Evolutionary conservation across 2,797 vertebrate species (phyloP).

Genomic region (Urosaurus nigricauda): DNA sequence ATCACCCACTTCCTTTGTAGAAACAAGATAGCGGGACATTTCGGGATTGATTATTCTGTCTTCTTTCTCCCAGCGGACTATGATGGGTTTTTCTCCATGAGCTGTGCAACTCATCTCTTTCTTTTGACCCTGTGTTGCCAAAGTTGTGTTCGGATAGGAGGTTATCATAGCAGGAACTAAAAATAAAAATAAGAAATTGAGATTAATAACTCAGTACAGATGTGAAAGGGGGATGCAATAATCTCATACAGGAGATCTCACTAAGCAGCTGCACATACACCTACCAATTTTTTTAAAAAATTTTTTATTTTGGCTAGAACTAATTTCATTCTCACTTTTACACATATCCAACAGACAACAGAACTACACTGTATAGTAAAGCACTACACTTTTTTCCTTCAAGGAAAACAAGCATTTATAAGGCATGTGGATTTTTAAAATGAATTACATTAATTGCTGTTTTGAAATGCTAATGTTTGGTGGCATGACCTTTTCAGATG

Average conservation of each 20-base stretch:
- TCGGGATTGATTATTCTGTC: conserved; percentile 98
- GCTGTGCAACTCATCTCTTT: conserved; percentile 97
- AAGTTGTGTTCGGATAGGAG: conserved; percentile 96
- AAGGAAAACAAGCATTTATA: not conserved
- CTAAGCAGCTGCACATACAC: not conserved
- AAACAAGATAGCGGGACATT: conserved; percentile 96
- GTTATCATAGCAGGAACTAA: conserved; percentile 99
- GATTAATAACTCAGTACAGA: conserved; percentile 23
- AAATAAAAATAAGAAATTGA: conserved; percentile 52
- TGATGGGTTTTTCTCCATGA: conserved; percentile 97
- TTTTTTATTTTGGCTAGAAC: too few relatives aligned
- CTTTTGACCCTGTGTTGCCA: conserved; percentile 97
- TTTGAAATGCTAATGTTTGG: conserved; percentile 66
- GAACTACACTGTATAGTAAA: conserved; percentile 7
- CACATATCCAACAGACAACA: conserved; percentile 7
- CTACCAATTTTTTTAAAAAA: not conserved
- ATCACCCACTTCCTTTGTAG: conserved; percentile 93
- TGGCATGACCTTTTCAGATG: conserved; percentile 73
- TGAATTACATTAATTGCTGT: conserved; percentile 52
- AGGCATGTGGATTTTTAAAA: conserved; percentile 48
- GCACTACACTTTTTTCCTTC: not conserved
- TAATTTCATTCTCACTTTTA: conserved; percentile 28
- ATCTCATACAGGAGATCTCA: conserved; percentile 7
- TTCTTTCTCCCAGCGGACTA: conserved; percentile 99
- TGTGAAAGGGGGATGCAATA: not conserved